phyloP scores from a whole-genome alignment of 1,140 invertebrate genomes.

The Diachasmimorpha longicaudata region DNA sequence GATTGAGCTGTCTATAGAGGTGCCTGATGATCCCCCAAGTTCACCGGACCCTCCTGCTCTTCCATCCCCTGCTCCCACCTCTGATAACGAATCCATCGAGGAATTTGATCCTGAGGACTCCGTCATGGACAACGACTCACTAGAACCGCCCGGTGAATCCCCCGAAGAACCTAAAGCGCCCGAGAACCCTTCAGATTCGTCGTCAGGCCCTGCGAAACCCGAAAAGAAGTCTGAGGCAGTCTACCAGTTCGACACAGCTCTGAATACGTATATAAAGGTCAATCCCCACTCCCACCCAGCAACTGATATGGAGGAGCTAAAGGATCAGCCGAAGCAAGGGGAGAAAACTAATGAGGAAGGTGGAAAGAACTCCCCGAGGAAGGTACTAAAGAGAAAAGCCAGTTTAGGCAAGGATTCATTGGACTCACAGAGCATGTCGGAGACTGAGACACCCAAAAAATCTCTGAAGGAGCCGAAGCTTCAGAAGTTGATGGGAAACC shows the following conservation, averaged over 20 bases:
- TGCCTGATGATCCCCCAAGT: too few species aligned
- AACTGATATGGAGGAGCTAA: background rate
- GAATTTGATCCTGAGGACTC: slow-evolving; percentile 59
- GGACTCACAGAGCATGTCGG: background rate
- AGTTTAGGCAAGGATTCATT: slow-evolving; percentile 10
- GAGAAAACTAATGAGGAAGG: background rate
- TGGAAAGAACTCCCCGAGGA: slow-evolving; percentile 8
- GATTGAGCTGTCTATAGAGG: too few species aligned
- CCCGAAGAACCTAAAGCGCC: background rate
- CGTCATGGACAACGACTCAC: slow-evolving; percentile 36
- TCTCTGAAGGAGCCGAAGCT: slow-evolving; percentile 41
- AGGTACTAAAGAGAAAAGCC: slow-evolving; percentile 39
- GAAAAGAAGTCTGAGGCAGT: slow-evolving; percentile 22
- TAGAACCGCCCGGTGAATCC: slow-evolving; percentile 32
- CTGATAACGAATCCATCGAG: slow-evolving; percentile 52
- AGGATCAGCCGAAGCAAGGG: background rate
- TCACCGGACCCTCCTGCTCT: too few species aligned
- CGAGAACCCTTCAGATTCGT: background rate
- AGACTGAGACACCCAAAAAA: background rate
- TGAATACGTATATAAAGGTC: slow-evolving; percentile 42
- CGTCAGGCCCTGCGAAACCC: background rate
- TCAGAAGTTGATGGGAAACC: slow-evolving; percentile 47
- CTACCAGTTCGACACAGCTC: slow-evolving; percentile 41
- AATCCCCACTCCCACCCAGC: background rate
- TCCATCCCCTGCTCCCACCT: background rate